Percentiles rank a stretch among this genome's conserved stretches.
These are phyloP conservation scores for Bothrops jararaca DNA, from an alignment of 2,113 vertebrate species.

Conservation along the genomic window DNA sequence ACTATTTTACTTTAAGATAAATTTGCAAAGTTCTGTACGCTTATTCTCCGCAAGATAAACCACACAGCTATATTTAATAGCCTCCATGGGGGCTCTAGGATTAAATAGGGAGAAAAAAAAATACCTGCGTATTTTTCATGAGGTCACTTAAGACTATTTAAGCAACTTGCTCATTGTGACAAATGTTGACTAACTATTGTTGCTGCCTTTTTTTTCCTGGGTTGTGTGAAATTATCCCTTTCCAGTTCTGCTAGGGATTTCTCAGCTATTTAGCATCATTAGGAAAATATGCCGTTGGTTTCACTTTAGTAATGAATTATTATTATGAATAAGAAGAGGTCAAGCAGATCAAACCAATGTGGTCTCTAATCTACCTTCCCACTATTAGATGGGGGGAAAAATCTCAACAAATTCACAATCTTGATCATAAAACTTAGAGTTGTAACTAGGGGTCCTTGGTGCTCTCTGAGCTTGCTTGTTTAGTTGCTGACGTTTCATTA, in stretches of 20 bases:
- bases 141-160: neutral
- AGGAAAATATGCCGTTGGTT: neutral
- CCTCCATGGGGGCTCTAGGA: neutral
- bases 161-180: neutral
- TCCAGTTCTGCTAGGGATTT: neutral
- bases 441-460: no score
- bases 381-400: neutral
- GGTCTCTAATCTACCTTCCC: neutral
- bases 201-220: neutral
- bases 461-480: no score
- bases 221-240: neutral
- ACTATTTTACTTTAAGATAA: neutral
- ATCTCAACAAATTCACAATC: neutral
- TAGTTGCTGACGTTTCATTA: no score
- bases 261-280: neutral
- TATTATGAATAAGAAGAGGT: neutral
- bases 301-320: neutral
- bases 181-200: neutral
- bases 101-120: neutral
- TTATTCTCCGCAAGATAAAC: neutral
- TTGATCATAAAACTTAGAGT: neutral
- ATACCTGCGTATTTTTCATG: neutral
- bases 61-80: neutral
- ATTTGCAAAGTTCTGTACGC: neutral
- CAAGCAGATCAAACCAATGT: neutral